phyloP scores from a whole-genome alignment of 1,140 invertebrate genomes.

The Metaphire vulgaris region DNA sequence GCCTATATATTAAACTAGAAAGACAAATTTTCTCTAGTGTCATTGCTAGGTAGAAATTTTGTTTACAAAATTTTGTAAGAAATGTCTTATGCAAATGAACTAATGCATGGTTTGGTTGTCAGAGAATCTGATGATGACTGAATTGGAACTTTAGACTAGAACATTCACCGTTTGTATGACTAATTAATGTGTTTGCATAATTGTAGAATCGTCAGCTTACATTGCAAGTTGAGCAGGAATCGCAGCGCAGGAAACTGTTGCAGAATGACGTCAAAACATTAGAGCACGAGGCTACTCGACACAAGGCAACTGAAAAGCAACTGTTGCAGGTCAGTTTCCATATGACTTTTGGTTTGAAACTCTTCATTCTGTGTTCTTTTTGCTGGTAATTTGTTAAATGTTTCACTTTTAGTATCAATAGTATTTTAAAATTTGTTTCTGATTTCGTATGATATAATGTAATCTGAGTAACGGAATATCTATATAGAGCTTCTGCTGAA shows the following conservation, averaged over 20 bases:
- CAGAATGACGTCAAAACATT: constrained; percentile 66
- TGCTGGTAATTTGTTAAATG: not conserved
- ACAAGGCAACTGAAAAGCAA: constrained; percentile 70
- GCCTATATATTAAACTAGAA: too few relatives aligned
- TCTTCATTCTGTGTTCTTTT: not conserved
- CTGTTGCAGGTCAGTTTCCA: constrained; percentile 49
- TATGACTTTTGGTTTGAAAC: constrained; percentile 5
- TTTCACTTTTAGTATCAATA: not conserved
- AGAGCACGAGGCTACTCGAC: constrained; percentile 64
- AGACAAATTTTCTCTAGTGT: too few relatives aligned
- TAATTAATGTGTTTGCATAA: constrained; percentile 13
- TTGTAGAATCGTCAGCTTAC: constrained; percentile 64
- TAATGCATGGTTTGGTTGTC: too few relatives aligned
- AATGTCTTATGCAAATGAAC: too few relatives aligned
- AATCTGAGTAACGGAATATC: not conserved
- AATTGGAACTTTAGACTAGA: too few relatives aligned
- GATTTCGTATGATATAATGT: not conserved
- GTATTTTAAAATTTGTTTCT: not conserved
- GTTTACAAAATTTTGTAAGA: too few relatives aligned
- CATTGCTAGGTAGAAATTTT: too few relatives aligned
- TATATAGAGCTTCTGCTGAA: too few relatives aligned
- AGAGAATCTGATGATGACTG: too few relatives aligned
- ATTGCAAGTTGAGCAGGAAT: constrained; percentile 81
- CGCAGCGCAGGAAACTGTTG: constrained; percentile 66
- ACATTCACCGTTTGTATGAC: not conserved